Base-by-base conservation (phyloP, 1,140 invertebrate genomes). In the Chrysoperla carnea region DNA sequence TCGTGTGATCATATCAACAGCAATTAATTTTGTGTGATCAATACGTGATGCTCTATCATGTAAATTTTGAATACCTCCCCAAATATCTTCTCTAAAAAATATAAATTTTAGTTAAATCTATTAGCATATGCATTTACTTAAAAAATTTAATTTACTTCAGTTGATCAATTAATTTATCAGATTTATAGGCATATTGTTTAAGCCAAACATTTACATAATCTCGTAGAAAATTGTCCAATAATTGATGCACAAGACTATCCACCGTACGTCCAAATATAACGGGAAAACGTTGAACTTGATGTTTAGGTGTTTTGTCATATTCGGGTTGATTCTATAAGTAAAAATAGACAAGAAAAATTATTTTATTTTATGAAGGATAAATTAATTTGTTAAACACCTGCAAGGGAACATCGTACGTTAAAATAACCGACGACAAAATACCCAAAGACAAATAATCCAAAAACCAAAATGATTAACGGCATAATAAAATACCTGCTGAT, bases 151-250 rank as follows among this genome's bases (percentile, higher is more conserved):
- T 50, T 51, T 55, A 72, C 69, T 63, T 65, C 13, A 72, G 55
- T 35, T 59, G 55, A 36, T 58, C 53, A 13, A 57, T 46, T 40
- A 70, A 52, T 35, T 56, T 46, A 23, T 73, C 62, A 7, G 68
- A 58, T 43, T 70, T 66, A 50, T 70, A 67, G 5, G 76, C 68
- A 15, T 84, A 61, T 27, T 77, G 75, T 46, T 73, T 75, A 27
- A 89, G 62, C 79, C 83, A 88, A 39, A 66, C 62, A 11, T 74
- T 63, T 40, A 92, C 68, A 62, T 84, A 88, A 60, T 91, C 86
- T 52, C 81, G 65, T 14, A 88, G 64, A 38, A 78, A 60, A 55
- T 84, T 72, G 57, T 90, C 84, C 40, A 91, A 67, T 6, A 92
- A 64, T 56, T 88, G 81, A 52, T 88, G 83, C 9, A 91, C 54